A percentile compares a stretch with the other conserved stretches of the same genome.
Evolutionary conservation across 2,888 invertebrate species (phyloP).

Genomic region (Apamea monoglypha): DNA sequence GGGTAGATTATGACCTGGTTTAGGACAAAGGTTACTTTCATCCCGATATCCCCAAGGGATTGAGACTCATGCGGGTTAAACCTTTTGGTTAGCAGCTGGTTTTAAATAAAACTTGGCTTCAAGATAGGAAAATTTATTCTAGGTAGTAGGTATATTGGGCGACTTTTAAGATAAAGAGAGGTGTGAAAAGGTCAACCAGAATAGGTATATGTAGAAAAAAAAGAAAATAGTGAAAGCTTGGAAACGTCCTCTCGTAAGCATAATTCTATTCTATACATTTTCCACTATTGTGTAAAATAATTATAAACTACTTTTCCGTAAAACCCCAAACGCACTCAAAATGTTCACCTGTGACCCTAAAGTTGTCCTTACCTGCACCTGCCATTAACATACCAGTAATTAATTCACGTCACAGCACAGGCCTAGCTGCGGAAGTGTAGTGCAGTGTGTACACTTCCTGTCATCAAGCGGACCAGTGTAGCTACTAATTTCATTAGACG

Average conservation of each 20-base stretch:
- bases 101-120: slow-evolving; percentile 24
- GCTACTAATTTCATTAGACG: slow-evolving; percentile 61
- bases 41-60: neutral
- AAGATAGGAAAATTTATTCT: neutral
- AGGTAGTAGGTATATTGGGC: neutral
- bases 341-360: slow-evolving; percentile 18
- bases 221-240: neutral
- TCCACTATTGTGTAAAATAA: neutral
- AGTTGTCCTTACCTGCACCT: slow-evolving; percentile 23
- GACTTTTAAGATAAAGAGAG: neutral
- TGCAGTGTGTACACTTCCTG: slow-evolving; percentile 58
- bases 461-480: slow-evolving; percentile 52
- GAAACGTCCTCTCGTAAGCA: neutral
- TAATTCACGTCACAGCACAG: slow-evolving; percentile 57
- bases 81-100: neutral
- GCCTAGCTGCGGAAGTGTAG: slow-evolving; percentile 38
- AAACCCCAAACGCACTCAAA: slow-evolving; percentile 1
- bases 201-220: neutral
- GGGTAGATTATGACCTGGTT: neutral
- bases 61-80: neutral
- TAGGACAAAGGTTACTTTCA: neutral
- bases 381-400: slow-evolving; percentile 59
- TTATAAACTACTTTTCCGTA: neutral
- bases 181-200: neutral
- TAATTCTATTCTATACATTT: neutral